Percentiles rank a stretch among this genome's conserved stretches.
phyloP scores from a whole-genome alignment of 2,113 vertebrate species.

The Furnarius figulus region DNA sequence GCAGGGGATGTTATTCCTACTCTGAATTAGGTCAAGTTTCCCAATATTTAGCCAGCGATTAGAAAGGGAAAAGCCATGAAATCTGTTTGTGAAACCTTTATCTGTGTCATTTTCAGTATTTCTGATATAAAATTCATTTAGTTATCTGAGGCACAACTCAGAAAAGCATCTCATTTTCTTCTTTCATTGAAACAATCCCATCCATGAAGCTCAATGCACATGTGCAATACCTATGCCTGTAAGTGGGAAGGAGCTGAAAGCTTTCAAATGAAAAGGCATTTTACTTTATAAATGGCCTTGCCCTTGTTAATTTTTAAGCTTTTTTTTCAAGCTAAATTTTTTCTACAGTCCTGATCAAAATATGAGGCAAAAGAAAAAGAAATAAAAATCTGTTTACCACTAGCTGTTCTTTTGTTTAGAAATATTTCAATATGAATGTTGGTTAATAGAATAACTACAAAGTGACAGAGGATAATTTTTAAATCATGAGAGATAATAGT shows the following conservation, averaged over 20 bases:
- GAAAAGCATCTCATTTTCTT: not conserved
- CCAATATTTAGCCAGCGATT: not conserved
- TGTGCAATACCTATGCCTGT: accelerated
- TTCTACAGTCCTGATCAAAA: not conserved
- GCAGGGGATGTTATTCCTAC: not conserved
- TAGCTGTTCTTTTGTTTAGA: not conserved
- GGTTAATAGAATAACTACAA: not conserved
- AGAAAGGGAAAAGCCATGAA: not conserved
- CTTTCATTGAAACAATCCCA: not conserved
- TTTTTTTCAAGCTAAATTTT: not conserved
- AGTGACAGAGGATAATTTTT: not conserved
- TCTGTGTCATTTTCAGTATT: not conserved
- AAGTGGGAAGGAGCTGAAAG: not conserved
- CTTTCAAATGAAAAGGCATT: not conserved
- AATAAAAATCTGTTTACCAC: not conserved
- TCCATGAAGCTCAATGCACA: not conserved
- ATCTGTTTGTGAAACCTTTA: not conserved
- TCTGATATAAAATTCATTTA: not conserved
- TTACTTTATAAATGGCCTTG: not conserved
- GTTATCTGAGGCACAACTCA: not conserved
- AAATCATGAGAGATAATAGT: not conserved
- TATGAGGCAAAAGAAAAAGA: not conserved
- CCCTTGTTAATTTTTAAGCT: not conserved
- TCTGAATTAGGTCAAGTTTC: not conserved
- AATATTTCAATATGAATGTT: not conserved